Percentiles rank a stretch among this genome's conserved stretches.
Conservation (phyloP, 2,888 invertebrate species). For the Aproaerema taeniolella region DNA sequence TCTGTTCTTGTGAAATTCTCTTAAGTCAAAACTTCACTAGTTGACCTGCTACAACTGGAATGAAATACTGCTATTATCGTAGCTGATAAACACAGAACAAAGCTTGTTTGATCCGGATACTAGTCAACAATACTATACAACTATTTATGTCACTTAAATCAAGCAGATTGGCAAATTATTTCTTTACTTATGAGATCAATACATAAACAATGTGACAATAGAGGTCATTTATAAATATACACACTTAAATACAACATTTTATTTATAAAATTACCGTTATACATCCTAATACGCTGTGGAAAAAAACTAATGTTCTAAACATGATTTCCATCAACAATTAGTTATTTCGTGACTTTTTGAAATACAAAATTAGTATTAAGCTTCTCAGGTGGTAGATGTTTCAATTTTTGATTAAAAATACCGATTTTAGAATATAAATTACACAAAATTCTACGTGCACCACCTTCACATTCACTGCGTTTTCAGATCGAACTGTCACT, state of each 20-base stretch:
- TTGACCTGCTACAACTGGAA: slow-evolving; percentile 28
- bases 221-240: slow-evolving; percentile 20
- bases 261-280: slow-evolving; percentile 22
- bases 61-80: slow-evolving; percentile 27
- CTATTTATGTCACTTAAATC: neutral
- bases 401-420: no score
- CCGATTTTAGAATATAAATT: no score
- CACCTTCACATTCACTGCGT: no score
- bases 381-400: no score
- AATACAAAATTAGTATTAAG: no score
- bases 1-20: slow-evolving; percentile 21
- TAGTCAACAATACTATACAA: slow-evolving; percentile 24
- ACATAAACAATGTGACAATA: neutral
- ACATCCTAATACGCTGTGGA: slow-evolving; percentile 10
- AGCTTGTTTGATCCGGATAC: slow-evolving; percentile 30
- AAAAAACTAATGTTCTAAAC: neutral
- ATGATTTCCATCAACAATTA: no score
- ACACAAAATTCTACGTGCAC: no score
- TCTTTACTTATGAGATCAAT: neutral
- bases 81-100: slow-evolving; percentile 30
- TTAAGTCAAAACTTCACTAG: slow-evolving; percentile 22
- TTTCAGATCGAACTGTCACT: no score
- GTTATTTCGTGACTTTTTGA: no score
- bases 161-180: neutral
- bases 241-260: slow-evolving; percentile 18